These are phyloP conservation scores for Ectemnius lituratus DNA, from an alignment of 2,888 invertebrate genomes.

Conservation along the genomic window DNA sequence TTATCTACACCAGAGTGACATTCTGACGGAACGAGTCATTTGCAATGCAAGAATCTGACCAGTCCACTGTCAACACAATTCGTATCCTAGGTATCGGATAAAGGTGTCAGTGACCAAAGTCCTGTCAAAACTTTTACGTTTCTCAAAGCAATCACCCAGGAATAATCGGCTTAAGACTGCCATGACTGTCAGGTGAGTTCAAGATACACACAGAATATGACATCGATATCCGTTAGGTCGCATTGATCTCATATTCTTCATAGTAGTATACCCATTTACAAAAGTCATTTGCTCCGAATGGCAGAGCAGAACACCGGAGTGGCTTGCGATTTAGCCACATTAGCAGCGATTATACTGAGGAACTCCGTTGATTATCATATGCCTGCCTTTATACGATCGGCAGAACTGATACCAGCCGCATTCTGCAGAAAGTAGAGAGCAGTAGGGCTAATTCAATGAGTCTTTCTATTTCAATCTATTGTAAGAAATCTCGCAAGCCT, in stretches of 20 bases:
- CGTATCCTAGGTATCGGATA: background rate
- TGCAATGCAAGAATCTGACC: conserved; percentile 10
- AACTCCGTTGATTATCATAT: background rate
- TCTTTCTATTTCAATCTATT: background rate
- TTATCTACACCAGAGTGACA: no score
- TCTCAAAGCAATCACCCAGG: no score
- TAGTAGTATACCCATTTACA: no score
- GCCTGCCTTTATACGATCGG: background rate
- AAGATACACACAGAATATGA: no score
- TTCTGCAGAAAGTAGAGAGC: background rate
- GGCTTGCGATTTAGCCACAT: background rate
- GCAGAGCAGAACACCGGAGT: no score
- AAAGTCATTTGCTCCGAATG: no score
- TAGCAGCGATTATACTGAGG: background rate
- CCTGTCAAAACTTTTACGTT: no score
- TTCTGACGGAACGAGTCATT: conserved; percentile 21
- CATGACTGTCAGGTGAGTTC: no score
- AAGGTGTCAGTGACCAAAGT: no score
- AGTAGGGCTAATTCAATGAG: background rate
- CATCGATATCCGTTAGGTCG: no score
- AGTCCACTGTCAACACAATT: conserved; percentile 10
- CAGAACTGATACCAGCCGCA: background rate
- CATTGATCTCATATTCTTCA: no score
- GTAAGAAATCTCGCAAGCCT: background rate
- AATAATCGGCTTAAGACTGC: no score